These are phyloP conservation scores for Scarus forsteni DNA, from an alignment of 2,797 vertebrate genomes.

Conservation along the genomic window DNA sequence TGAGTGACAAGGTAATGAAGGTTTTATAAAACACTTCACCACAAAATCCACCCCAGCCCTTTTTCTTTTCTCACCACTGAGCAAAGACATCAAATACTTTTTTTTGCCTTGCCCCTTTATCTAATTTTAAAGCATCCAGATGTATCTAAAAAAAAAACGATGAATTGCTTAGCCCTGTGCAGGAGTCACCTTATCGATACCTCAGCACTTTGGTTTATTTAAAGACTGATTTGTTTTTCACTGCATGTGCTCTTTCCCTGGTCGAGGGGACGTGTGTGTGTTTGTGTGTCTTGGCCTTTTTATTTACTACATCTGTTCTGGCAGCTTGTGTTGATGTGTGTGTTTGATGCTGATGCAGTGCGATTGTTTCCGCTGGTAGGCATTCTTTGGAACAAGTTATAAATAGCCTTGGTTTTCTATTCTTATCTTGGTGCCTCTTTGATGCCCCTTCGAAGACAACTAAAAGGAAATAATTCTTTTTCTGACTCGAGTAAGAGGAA, in stretches of 20 bases:
- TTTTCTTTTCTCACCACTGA: no score
- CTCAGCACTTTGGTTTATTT: constrained; percentile 36
- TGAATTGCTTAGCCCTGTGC: background rate
- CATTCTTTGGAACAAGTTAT: constrained; percentile 71
- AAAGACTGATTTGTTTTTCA: constrained; percentile 44
- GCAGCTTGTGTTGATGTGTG: background rate
- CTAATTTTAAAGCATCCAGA: no score
- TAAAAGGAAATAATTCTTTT: constrained; percentile 72
- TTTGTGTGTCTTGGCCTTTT: background rate
- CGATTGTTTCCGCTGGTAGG: constrained; percentile 62
- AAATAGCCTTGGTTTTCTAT: constrained; percentile 79
- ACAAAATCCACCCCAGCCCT: no score
- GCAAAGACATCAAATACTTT: no score
- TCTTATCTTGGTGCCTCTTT: constrained; percentile 70
- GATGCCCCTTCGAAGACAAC: constrained; percentile 68
- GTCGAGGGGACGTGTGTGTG: constrained; percentile 20
- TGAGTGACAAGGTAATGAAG: no score
- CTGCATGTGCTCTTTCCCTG: constrained; percentile 16
- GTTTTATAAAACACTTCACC: no score
- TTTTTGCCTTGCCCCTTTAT: no score
- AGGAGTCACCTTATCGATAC: constrained; percentile 44
- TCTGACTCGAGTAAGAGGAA: constrained; percentile 47
- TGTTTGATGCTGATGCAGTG: constrained; percentile 36
- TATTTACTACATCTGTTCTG: constrained; percentile 12
- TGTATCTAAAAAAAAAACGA: no score